A percentile compares a stretch with the other conserved stretches of the same genome.
Evolutionary conservation across 2,797 vertebrate species (phyloP).

Genomic region (Pogoniulus pusillus): DNA sequence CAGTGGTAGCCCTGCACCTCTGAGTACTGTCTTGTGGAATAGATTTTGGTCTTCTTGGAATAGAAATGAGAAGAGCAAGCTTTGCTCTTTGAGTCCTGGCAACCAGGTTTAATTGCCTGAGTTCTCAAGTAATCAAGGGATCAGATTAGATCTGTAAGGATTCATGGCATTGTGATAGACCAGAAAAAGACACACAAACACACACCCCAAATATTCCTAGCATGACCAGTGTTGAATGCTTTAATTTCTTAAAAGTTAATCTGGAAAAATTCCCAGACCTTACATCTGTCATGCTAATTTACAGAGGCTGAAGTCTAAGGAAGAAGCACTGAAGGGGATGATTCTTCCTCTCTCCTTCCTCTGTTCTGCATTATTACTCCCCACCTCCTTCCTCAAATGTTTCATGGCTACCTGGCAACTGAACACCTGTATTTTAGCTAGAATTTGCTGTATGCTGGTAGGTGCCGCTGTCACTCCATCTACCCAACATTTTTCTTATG

Average conservation of each 20-base stretch:
- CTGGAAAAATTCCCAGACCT: conserved; percentile 70
- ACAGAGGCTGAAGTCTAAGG: conserved; percentile 53
- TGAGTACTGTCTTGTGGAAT: not conserved
- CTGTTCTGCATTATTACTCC: not conserved
- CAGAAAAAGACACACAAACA: not conserved
- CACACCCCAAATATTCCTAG: not conserved
- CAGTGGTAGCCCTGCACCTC: not conserved
- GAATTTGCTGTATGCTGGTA: not conserved
- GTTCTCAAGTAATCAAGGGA: not conserved
- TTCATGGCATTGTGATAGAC: not conserved
- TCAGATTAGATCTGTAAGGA: not conserved
- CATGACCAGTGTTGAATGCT: conserved; percentile 23
- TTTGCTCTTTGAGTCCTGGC: not conserved
- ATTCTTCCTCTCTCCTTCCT: conserved; percentile 2
- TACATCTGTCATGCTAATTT: conserved; percentile 73
- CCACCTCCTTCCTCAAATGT: not conserved
- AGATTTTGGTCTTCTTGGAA: not conserved
- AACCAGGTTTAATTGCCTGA: not conserved
- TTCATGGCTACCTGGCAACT: conserved; percentile 23
- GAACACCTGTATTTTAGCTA: not conserved
- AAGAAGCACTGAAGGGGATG: conserved; percentile 11
- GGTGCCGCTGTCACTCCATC: not conserved
- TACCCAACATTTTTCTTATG: not conserved
- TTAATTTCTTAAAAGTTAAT: conserved; percentile 69
- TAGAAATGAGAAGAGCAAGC: not conserved